Base-by-base conservation (phyloP, 2,113 vertebrate genomes). In the Budorcas taxicolor region DNA sequence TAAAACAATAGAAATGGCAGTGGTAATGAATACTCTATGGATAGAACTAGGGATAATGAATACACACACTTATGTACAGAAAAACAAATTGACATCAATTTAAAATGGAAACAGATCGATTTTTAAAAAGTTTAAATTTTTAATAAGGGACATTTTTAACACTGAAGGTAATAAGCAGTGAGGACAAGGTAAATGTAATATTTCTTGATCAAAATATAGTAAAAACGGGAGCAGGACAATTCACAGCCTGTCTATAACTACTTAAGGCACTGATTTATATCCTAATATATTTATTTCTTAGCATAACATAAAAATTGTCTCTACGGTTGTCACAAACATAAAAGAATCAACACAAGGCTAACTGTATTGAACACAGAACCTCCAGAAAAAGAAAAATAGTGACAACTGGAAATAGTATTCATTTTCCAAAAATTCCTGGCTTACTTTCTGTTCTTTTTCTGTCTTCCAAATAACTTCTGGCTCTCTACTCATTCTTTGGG, bases 401-500 rank as follows among this genome's bases (percentile, higher is more conserved):
- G 90, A 94, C 57, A 82, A 92, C 83, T 97, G 45, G 89, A 95
- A 97, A 89, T 15, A 86, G 84, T 50, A n/a, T 27, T 91, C 47
- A 52, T 96, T 97, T 96, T 82, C 87, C 94, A 95, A 90, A 92
- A 86, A 55, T 58, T 45, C 40, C 80, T 95, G 82, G 97, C 71
- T 96, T 55, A 27, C 60, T 96, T 74, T 95, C 87, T 85, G 7
- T 76, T 87, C 60, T 83, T 90, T 87, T 96, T 93, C 82, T 96
- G 81, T 86, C 87, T 98, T 97, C 91, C 97, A 97, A 97, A 96
- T 50, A 94, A 93, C 0, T 1, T 17, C 86, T 96, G 97, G 95
- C 60, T 97, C 83, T 96, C 87, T 12, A 40, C 36, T 98, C 67
- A 82, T 17, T 97, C 58, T 86, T 92, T 8, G 17, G 78, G 81